These are phyloP conservation scores for Harpalus rubripes DNA, from an alignment of 2,888 invertebrate species.

Conservation along the genomic window DNA sequence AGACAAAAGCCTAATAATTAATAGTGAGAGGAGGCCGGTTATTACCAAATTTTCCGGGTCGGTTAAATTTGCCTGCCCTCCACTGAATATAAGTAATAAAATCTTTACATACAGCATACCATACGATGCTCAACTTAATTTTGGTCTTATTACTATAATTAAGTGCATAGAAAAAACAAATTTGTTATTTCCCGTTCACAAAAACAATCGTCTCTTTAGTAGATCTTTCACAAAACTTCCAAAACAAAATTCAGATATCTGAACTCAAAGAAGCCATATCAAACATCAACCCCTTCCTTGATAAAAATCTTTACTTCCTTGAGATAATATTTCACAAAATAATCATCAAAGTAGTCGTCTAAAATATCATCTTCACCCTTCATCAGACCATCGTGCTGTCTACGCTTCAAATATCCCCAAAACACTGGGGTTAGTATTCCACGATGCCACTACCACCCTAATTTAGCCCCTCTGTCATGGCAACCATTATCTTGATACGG, in stretches of 20 bases:
- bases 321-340: conserved; percentile 35
- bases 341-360: conserved; percentile 23
- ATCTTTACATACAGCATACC: too few species aligned
- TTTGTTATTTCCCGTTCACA: neutral
- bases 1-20: too few species aligned
- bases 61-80: too few species aligned
- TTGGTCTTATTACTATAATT: too few species aligned
- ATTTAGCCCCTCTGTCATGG: conserved; percentile 44
- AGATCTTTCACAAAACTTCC: neutral
- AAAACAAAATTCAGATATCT: neutral
- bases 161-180: too few species aligned
- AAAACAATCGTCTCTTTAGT: too few species aligned
- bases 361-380: conserved; percentile 33
- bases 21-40: too few species aligned
- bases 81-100: too few species aligned
- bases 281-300: neutral
- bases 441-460: conserved; percentile 11
- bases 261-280: neutral
- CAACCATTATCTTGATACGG: conserved; percentile 57
- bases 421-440: conserved; percentile 21
- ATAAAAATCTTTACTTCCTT: neutral
- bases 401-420: conserved; percentile 13
- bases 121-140: too few species aligned
- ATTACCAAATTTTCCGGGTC: too few species aligned
- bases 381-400: conserved; percentile 14